phyloP scores from a whole-genome alignment of 2,797 vertebrate genomes.

The Erithacus rubecula region DNA sequence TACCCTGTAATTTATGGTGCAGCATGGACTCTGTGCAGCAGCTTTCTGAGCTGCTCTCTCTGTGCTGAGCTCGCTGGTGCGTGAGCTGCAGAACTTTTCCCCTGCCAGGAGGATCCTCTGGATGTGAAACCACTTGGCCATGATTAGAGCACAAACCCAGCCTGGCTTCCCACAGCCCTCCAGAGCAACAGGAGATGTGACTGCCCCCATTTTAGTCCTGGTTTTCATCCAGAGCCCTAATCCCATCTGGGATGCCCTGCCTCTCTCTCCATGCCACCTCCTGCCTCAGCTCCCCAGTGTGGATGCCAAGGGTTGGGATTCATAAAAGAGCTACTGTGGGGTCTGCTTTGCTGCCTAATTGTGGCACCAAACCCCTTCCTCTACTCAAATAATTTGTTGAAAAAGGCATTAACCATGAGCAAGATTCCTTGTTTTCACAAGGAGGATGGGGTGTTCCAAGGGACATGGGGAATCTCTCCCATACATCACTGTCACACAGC shows the following conservation, averaged over 20 bases:
- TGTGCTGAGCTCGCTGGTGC: constrained; percentile 34
- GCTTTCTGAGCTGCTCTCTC: constrained; percentile 41
- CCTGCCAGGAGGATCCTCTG: constrained; percentile 3
- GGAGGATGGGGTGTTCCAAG: not conserved
- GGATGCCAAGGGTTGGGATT: no score
- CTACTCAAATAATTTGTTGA: not conserved
- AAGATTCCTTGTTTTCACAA: not conserved
- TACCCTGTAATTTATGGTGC: constrained; percentile 77
- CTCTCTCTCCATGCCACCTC: not conserved
- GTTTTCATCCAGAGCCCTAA: not conserved
- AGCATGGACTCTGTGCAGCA: constrained; percentile 54
- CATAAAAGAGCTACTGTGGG: not conserved
- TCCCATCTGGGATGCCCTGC: not conserved
- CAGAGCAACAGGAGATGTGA: not conserved
- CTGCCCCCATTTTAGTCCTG: constrained; percentile 12
- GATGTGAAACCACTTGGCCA: not conserved
- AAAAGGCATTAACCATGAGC: not conserved
- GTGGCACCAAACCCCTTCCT: not conserved
- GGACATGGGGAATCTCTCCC: not conserved
- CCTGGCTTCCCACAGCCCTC: constrained; percentile 18
- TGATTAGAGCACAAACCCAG: constrained; percentile 1
- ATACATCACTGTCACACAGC: constrained; percentile 32
- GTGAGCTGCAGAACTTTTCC: constrained; percentile 48
- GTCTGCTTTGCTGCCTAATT: not conserved
- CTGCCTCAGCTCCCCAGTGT: not conserved